Base-by-base conservation (phyloP, 2,797 vertebrate genomes). In the Alauda arvensis region DNA sequence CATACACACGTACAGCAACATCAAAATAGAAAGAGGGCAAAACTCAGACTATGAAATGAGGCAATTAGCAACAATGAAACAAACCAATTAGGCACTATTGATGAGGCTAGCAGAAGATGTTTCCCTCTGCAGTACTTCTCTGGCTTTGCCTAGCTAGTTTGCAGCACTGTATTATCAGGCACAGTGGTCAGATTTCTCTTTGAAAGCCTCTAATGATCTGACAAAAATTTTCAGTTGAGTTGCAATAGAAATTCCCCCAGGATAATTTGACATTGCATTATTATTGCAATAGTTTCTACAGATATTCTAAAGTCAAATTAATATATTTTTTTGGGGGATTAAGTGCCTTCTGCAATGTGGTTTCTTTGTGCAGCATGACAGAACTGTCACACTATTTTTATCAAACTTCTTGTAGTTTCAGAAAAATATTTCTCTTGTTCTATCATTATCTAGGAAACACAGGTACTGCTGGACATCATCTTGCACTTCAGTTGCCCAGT, bases 291-390 rank as follows among this genome's bases (percentile, higher is more conserved):
- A 81, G 34, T 84, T 93, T 92, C 71, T 80, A 65, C n/a, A 81
- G 62, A 91, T 89, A 86, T 87, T 93, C 69, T 37, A 72, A 88
- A 94, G 78, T 88, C 71, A 92, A 94, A 87, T 95, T 87, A 93
- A 61, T 65, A 29, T 56, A 76, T 78, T 74, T 60, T 86, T 87
- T 77, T 53, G 66, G 48, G 15, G 21, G 16, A 37, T 37, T 53
- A 82, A 71, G 7, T 72, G 34, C 42, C 45, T 91, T 80, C 39
- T 77, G 49, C 77, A 82, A 52, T 65, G 62, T 70, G n/a, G 31
- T 77, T 62, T 79, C 48, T 82, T 82, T 78, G 61, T 90, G 45
- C 74, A 84, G 46, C 20, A 7, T 61, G 86, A 84, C 66, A 90
- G 63, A 88, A 71, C 52, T 90, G 72, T 80, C 83, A 83, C 34